These are phyloP conservation scores for Oopsacas minuta DNA, from an alignment of 37 sponge, comb jelly and placozoan species.

Conservation along the genomic window DNA sequence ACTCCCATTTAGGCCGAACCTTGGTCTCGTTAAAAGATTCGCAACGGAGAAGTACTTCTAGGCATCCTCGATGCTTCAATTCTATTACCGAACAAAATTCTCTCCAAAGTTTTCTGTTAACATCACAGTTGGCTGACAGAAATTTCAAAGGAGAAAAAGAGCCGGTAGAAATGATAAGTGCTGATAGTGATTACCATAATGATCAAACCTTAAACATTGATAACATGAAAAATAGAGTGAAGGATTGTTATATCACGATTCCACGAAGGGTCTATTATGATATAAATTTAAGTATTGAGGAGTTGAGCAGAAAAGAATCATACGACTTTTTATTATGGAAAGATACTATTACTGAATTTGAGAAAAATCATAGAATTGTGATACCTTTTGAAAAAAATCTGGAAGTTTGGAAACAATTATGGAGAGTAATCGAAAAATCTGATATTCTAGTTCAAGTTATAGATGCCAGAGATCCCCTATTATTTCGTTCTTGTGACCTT, in stretches of 20 bases:
- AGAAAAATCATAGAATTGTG: neutral
- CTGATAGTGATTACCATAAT: neutral
- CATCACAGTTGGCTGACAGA: neutral
- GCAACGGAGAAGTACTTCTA: too few relatives aligned
- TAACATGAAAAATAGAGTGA: too few relatives aligned
- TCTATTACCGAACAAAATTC: neutral
- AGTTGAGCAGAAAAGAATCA: neutral
- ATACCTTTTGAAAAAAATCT: neutral
- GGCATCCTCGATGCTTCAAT: too few relatives aligned
- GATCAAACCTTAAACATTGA: neutral
- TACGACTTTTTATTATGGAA: neutral
- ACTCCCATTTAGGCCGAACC: too few relatives aligned
- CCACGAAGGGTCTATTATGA: neutral
- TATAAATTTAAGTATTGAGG: neutral
- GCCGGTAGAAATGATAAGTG: neutral
- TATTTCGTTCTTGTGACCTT: slow-evolving; percentile 69
- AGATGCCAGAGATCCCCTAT: slow-evolving; percentile 90
- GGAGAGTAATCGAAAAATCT: slow-evolving; percentile 67
- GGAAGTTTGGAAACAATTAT: neutral
- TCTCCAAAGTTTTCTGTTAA: neutral
- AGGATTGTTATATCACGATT: neutral
- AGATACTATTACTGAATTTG: neutral
- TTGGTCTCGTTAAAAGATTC: too few relatives aligned
- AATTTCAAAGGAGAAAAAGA: neutral
- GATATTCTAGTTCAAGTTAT: slow-evolving; percentile 90